These are phyloP conservation scores for Laticauda laticaudata DNA, from an alignment of 2,113 vertebrate species.

Conservation along the genomic window DNA sequence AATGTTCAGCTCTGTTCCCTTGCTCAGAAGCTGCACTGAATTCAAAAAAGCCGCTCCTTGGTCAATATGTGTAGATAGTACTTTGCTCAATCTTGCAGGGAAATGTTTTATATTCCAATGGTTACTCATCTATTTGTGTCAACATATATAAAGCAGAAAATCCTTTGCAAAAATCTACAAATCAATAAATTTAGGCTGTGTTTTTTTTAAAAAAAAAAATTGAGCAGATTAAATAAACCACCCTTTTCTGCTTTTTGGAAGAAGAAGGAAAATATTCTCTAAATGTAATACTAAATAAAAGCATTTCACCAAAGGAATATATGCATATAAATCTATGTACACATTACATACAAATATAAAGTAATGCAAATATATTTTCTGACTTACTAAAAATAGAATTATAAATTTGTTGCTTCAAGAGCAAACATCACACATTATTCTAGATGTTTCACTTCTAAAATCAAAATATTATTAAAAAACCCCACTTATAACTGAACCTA, in stretches of 20 bases:
- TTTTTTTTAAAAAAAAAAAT: slow-evolving; percentile 3
- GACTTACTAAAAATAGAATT: slow-evolving; percentile 27
- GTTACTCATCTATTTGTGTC: slow-evolving; percentile 1
- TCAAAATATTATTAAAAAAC: slow-evolving; percentile 36
- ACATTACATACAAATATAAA: not conserved
- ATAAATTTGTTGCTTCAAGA: slow-evolving; percentile 15
- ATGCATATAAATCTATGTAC: not conserved
- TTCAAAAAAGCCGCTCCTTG: not conserved
- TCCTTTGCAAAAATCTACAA: slow-evolving; percentile 21
- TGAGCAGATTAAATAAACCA: not conserved
- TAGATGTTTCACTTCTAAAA: slow-evolving; percentile 41
- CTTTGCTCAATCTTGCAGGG: not conserved
- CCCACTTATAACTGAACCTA: slow-evolving; percentile 30
- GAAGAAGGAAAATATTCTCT: not conserved
- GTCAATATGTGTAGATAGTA: not conserved
- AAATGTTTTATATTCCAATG: not conserved
- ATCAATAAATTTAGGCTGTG: not conserved
- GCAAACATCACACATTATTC: slow-evolving; percentile 35
- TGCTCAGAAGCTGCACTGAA: not conserved
- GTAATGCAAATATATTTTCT: not conserved
- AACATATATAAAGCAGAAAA: not conserved
- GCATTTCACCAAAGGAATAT: not conserved
- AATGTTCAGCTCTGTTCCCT: not conserved
- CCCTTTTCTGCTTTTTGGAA: not conserved
- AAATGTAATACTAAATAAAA: not conserved